Base-by-base conservation (phyloP, 2,113 vertebrate species). In the Leptosomus discolor region DNA sequence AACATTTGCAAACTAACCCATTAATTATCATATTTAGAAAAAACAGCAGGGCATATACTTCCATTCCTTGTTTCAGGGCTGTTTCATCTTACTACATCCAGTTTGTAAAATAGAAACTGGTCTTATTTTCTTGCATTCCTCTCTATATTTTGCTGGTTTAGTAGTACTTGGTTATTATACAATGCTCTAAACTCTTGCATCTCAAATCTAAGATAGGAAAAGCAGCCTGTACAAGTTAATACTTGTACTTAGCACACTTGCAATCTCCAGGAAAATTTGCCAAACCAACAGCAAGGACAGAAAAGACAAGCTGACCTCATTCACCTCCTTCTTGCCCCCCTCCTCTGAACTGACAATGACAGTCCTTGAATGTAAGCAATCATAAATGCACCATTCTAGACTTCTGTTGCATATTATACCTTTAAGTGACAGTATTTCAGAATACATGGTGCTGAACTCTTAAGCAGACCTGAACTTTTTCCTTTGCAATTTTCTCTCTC, bases 1-100 rank as follows among this genome's bases (percentile, higher is more conserved):
- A 97, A 85, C 39, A 56, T 93, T 82, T 60, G 36, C 22, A 97
- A 94, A 95, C 64, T 84, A 97, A 90, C 39, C 15, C 58, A 92
- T 93, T 95, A 95, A 96, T 90, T 95, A 30, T 81, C 71, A 90
- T 70, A 92, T 94, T 91, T 81, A 78, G 73, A 71, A 94, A 95
- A 96, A 96, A 97, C 61, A 94, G 61, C 26, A 82, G 43, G 65
- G 63, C 61, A 90, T 45, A 73, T 94, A 92, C 50, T 90, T 95
- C 90, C 69, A 50, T 85, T 92, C 85, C 85, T 95, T 97, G 86
- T 96, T 97, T 94, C 67, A 90, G 65, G 30, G 36, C 26, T 95
- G 43, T 96, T 90, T 97, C 75, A 88, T 96, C 82, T 97, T 94
- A 94, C 48, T 64, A 61, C 15, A 69, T 15, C 36, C 10, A 71